These are phyloP conservation scores for Calameuta filiformis DNA, from an alignment of 2,888 invertebrate genomes.

Conservation along the genomic window DNA sequence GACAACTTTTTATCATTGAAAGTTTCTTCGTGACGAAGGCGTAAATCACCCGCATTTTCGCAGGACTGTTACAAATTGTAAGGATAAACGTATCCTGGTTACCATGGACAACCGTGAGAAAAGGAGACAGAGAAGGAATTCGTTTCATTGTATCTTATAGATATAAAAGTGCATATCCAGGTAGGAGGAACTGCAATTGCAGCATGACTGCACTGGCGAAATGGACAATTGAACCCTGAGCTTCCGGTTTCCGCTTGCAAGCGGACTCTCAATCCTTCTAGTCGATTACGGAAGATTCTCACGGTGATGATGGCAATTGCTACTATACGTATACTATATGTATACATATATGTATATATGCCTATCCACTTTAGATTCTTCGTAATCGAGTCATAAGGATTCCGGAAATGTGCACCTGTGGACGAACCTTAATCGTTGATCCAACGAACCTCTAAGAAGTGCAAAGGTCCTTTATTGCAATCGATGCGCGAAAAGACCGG, in stretches of 20 bases:
- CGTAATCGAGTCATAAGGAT: not conserved
- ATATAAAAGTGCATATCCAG: not conserved
- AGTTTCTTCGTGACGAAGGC: conserved; percentile 39
- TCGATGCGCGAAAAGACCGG: conserved; percentile 2
- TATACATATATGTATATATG: not conserved
- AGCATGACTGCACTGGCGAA: not conserved
- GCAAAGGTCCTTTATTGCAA: conserved; percentile 25
- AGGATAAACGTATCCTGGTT: not conserved
- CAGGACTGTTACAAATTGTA: not conserved
- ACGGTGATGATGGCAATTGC: not conserved
- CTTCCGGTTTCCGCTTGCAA: not conserved
- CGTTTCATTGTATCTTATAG: not conserved
- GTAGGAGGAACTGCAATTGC: not conserved
- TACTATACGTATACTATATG: not conserved
- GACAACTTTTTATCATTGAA: conserved; percentile 55
- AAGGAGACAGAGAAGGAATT: not conserved
- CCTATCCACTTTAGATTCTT: not conserved
- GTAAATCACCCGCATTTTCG: not conserved
- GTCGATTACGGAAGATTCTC: not conserved
- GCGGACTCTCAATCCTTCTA: not conserved
- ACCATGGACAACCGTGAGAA: not conserved
- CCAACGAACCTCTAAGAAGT: not conserved
- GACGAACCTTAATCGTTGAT: not conserved
- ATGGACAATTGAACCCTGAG: not conserved
- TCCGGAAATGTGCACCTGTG: not conserved